These are phyloP conservation scores for Dascillus cervinus DNA, from an alignment of 2,888 invertebrate species.

Conservation along the genomic window DNA sequence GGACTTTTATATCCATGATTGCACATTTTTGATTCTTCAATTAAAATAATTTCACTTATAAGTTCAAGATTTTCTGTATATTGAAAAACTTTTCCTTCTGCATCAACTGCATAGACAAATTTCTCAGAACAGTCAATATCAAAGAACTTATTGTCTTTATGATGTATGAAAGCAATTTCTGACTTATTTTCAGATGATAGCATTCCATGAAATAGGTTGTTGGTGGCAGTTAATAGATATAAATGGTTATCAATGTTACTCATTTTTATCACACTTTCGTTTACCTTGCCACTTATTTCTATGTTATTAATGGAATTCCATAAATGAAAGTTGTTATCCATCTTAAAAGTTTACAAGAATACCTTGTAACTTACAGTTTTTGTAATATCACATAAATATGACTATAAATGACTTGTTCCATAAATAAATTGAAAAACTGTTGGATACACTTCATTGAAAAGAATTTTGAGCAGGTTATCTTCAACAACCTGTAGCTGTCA, in stretches of 20 bases:
- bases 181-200: slow-evolving; percentile 33
- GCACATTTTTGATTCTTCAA: slow-evolving; percentile 58
- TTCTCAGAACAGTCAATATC: slow-evolving; percentile 57
- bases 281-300: slow-evolving; percentile 29
- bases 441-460: no score
- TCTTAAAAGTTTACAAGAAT: slow-evolving; percentile 1
- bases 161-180: slow-evolving; percentile 43
- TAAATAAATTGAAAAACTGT: no score
- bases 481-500: no score
- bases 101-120: slow-evolving; percentile 53
- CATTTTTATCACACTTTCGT: slow-evolving; percentile 39
- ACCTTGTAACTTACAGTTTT: no score
- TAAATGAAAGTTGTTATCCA: slow-evolving; percentile 21
- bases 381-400: no score
- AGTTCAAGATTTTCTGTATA: slow-evolving; percentile 47
- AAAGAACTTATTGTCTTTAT: slow-evolving; percentile 48
- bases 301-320: slow-evolving; percentile 30
- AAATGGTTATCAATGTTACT: slow-evolving; percentile 42
- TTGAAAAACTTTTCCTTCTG: slow-evolving; percentile 54
- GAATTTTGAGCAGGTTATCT: no score
- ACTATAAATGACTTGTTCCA: no score
- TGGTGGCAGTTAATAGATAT: slow-evolving; percentile 41
- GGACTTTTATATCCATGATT: slow-evolving; percentile 56
- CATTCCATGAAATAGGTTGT: slow-evolving; percentile 42
- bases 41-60: slow-evolving; percentile 53